phyloP scores from a whole-genome alignment of 2,888 invertebrate species.

The Oscheius myriophilus region DNA sequence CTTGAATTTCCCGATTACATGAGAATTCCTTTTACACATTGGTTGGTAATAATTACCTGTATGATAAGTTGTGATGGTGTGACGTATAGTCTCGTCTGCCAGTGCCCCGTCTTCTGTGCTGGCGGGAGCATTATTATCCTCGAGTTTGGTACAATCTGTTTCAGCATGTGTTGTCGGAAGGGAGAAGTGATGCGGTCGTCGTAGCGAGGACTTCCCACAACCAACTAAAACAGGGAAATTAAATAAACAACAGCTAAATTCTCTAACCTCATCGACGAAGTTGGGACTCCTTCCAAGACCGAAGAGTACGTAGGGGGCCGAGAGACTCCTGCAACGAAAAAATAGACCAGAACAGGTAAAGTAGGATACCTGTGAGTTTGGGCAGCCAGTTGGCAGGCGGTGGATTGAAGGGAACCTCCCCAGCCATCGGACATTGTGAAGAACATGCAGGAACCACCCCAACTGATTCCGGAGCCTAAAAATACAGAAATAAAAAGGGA shows the following conservation, averaged over 20 bases:
- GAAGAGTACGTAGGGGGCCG: slow-evolving; percentile 92
- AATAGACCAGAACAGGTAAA: neutral
- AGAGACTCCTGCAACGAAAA: slow-evolving; percentile 78
- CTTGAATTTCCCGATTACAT: too few species aligned
- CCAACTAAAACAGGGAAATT: slow-evolving; percentile 30
- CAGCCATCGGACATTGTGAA: slow-evolving; percentile 62
- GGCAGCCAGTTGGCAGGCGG: slow-evolving; percentile 57
- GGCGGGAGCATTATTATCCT: slow-evolving; percentile 94
- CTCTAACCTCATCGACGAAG: slow-evolving; percentile 78
- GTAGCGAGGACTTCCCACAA: slow-evolving; percentile 49
- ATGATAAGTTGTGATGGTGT: slow-evolving; percentile 68
- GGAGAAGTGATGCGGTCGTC: slow-evolving; percentile 36
- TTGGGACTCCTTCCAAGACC: slow-evolving; percentile 97
- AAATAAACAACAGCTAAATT: slow-evolving; percentile 54
- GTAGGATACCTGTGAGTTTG: slow-evolving; percentile 8
- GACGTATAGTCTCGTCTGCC: slow-evolving; percentile 67
- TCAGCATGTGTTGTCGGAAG: slow-evolving; percentile 47
- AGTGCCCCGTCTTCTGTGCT: slow-evolving; percentile 64
- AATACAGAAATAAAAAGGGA: slow-evolving; percentile 1
- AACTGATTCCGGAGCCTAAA: slow-evolving; percentile 66
- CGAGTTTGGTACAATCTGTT: slow-evolving; percentile 85
- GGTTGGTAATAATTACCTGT: slow-evolving; percentile 33
- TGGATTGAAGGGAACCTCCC: slow-evolving; percentile 52
- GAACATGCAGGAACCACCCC: slow-evolving; percentile 66
- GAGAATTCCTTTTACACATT: too few species aligned